Evolutionary conservation across 2,888 invertebrate genomes (phyloP).

Genomic region (Panopea generosa): DNA sequence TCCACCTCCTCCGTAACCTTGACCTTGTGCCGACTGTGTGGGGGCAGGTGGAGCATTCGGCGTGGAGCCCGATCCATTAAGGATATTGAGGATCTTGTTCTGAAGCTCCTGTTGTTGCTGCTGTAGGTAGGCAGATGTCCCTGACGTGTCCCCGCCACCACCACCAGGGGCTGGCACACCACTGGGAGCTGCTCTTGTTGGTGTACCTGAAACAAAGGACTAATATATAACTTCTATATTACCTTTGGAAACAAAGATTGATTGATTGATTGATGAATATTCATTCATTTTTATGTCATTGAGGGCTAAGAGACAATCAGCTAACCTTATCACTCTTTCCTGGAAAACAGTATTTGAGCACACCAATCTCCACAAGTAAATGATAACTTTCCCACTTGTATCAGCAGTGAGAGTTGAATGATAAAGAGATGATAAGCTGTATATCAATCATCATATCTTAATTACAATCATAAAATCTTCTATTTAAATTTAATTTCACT

Average conservation of each 20-base stretch:
- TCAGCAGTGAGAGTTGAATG: no score
- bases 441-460: no score
- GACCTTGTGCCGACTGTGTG: constrained; percentile 11
- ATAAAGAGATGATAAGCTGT: no score
- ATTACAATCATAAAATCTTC: no score
- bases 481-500: no score
- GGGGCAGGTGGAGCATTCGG: constrained; percentile 27
- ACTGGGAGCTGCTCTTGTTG: constrained; percentile 21
- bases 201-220: background rate
- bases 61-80: constrained; percentile 82
- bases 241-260: background rate
- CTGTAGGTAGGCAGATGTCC: constrained; percentile 52
- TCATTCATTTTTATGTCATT: no score
- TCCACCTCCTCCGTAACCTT: constrained; percentile 25
- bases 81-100: constrained; percentile 91
- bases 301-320: no score
- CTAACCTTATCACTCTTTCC: no score
- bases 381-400: no score
- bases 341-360: no score
- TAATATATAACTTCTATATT: background rate
- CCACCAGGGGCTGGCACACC: constrained; percentile 34
- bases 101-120: constrained; percentile 89
- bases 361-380: no score
- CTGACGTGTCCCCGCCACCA: constrained; percentile 18
- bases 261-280: no score